Conservation (phyloP, 2,797 vertebrate species). For the Danio tinwini region DNA sequence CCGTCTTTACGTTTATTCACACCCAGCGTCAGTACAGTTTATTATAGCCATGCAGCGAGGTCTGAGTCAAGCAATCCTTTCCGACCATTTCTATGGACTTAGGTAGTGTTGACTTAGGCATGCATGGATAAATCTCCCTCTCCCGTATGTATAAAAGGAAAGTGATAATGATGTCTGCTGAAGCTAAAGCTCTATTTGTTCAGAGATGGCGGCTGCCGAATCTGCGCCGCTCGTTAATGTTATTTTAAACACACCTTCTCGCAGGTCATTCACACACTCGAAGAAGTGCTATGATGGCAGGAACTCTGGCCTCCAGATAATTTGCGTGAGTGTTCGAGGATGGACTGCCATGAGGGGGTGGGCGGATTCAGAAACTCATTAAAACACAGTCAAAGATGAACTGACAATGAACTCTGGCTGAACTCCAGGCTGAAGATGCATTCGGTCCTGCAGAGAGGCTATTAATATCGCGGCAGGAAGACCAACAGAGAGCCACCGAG, state of each 20-base stretch:
- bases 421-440: slow-evolving; percentile 64
- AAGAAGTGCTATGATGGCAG: slow-evolving; percentile 58
- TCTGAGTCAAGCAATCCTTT: slow-evolving; percentile 49
- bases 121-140: neutral
- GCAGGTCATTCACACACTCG: slow-evolving; percentile 59
- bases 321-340: slow-evolving; percentile 65
- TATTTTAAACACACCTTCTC: slow-evolving; percentile 65
- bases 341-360: slow-evolving; percentile 63
- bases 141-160: slow-evolving; percentile 17
- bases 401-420: slow-evolving; percentile 68
- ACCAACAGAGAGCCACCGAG: slow-evolving; percentile 51
- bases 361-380: slow-evolving; percentile 72
- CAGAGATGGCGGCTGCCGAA: slow-evolving; percentile 28
- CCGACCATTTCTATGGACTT: slow-evolving; percentile 22
- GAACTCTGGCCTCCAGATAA: slow-evolving; percentile 65
- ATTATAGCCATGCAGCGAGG: slow-evolving; percentile 43
- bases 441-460: slow-evolving; percentile 65
- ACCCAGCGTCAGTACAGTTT: slow-evolving; percentile 21
- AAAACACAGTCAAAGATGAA: slow-evolving; percentile 66
- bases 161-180: slow-evolving; percentile 57
- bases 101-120: neutral
- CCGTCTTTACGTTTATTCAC: slow-evolving; percentile 8
- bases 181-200: slow-evolving; percentile 55
- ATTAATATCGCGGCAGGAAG: slow-evolving; percentile 71
- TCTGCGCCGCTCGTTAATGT: slow-evolving; percentile 40